These are phyloP conservation scores for Phylloscopus collybita DNA, from an alignment of 2,797 vertebrate genomes.

Conservation along the genomic window DNA sequence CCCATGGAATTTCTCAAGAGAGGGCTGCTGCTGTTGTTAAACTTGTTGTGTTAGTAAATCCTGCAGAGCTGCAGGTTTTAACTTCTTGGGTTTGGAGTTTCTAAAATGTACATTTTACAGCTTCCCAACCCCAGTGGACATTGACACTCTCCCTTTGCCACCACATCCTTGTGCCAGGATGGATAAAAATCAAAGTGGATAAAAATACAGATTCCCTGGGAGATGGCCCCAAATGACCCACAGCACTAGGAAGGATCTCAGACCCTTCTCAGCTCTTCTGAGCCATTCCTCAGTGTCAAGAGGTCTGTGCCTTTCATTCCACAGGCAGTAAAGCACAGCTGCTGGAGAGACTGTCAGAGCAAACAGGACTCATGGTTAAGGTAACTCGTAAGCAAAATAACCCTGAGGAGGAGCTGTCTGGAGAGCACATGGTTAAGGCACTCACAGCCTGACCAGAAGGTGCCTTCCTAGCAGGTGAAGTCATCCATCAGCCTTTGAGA, in stretches of 20 bases:
- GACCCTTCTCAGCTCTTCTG: background rate
- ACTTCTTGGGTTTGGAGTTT: background rate
- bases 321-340: background rate
- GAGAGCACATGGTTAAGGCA: background rate
- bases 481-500: background rate
- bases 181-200: background rate
- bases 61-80: background rate
- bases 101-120: background rate
- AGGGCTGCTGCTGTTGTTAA: background rate
- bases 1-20: background rate
- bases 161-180: background rate
- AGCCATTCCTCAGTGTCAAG: background rate
- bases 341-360: background rate
- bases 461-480: background rate
- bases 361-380: background rate
- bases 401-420: background rate
- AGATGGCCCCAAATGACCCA: background rate
- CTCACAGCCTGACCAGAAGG: background rate
- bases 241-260: background rate
- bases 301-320: background rate
- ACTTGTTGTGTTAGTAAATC: background rate
- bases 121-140: background rate
- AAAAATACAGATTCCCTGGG: background rate
- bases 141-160: background rate
- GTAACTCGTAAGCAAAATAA: background rate